Base-by-base conservation (phyloP, 1,140 invertebrate genomes). In the Leptopilina clavipes region DNA sequence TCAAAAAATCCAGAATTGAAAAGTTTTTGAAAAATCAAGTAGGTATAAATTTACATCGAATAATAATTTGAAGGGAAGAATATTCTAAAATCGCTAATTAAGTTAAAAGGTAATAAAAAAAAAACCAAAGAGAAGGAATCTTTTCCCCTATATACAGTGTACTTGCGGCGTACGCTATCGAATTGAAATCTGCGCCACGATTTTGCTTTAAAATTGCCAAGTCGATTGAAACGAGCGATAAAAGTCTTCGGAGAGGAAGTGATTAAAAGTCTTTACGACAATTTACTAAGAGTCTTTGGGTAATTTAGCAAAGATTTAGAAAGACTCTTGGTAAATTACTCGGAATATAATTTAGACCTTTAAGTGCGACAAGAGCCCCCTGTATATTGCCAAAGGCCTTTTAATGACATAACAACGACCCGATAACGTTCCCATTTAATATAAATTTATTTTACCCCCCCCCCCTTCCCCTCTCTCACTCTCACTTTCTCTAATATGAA, bases 261-360 rank as follows among this genome's bases (percentile, higher is more conserved):
- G 59, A 65, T 65, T 65, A 65, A 31, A 65, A 65, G 25, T 65
- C 59, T 65, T 65, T 31, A 65, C 14, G 59, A 65, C 59, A 31
- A 31, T 65, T 65, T 65, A 65, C 59, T 22, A 31, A 31, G 12
- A 25, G 22, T 31, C 59, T 65, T 37, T 1, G 11, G 25, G 37
- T 40, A 40, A 40, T 40, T 40, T 40, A 40, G 37, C 37, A 40
- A 40, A 40, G 37, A 40, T 40, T 40, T 40, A 40, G 37, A 40
- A 40, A 65, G 25, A 25, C 25, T 22, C 14, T n/a, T 65, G 59
- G 22, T 65, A 65, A 65, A 65, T 65, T 31, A 65, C 59, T 65
- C 11, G 2, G 37, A 40, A 40, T 7, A 65, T 65, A 65, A 65
- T 65, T 14, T 5, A 31, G 12, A n/a, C 59, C 25, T 22, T 12